Base-by-base conservation (phyloP, 1,140 invertebrate species). In the Lerema accius region DNA sequence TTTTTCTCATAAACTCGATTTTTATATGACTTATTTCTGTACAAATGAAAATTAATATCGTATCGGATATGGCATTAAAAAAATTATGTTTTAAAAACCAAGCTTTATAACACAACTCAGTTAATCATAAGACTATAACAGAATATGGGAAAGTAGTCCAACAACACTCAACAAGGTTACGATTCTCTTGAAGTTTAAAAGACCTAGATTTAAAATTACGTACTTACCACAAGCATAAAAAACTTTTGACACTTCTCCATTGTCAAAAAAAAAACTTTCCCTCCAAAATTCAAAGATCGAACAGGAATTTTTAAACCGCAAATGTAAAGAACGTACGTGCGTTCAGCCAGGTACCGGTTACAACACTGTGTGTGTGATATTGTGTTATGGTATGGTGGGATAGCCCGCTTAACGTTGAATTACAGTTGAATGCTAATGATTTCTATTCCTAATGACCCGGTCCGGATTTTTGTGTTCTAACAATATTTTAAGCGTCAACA, bases 351-450 rank as follows among this genome's bases (percentile, higher is more conserved):
- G 63, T 72, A 67, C 68, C 65, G 59, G 71, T 78, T 72, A 74
- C 65, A 70, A 78, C 71, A 78, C 76, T 78, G 69, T 59, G 56
- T 28, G 37, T 37, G 35, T 37, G 35, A 11, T 37, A n/a, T 37
- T 37, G 35, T 37, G 35, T 37, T 37, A n/a, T 56, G 48, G 55
- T 58, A 28, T 23, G 43, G 49, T 69, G 42, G 68, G 73, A 75
- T 71, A 71, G 69, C 68, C 50, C 65, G 70, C 48, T 56, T n/a
- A n/a, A n/a, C n/a, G n/a, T n/a, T n/a, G n/a, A n/a, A n/a, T n/a
- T n/a, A n/a, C n/a, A n/a, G n/a, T 67, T 40, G 75, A 68, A 78
- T 78, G 53, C 62, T 78, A 75, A 78, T 74, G 64, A 72, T 63
- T 62, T 56, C 63, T 56, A 72, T 63, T 62, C 60, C 63, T 56